Base-by-base conservation (phyloP, 2,797 vertebrate genomes). In the Enteromius mattozi region DNA sequence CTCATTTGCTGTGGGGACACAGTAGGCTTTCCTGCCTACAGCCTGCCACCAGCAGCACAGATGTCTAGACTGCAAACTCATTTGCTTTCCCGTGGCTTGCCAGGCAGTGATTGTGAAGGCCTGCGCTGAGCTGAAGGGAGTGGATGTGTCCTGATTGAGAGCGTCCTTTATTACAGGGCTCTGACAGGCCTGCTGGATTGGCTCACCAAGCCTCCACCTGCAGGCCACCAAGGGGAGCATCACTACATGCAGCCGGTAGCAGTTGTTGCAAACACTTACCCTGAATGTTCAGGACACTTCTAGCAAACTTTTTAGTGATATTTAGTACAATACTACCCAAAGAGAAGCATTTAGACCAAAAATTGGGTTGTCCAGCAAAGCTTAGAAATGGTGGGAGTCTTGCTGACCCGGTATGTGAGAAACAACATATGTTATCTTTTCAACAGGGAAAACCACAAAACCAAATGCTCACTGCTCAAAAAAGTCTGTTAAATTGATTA, bases 31-130 rank as follows among this genome's bases (percentile, higher is more conserved):
- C 86, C 88, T 91, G 92, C 92, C 85, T 90, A 89, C 87, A 90
- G 75, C 86, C 83, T 87, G 87, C 91, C 86, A 86, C 79, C 94
- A 91, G 93, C 95, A 95, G 94, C 93, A 89, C 87, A 90, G 91
- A 85, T 86, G 92, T 95, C 94, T 94, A 94, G 94, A 94, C 89
- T 87, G 90, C 91, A 89, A 88, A 88, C 94, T 95, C 93, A 94
- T 95, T 95, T 94, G 93, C 93, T 95, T 95, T 95, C 94, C 92
- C 86, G 89, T 80, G 78, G 92, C 93, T 94, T 91, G 92, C 92
- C 92, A 91, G 89, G 92, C 87, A 90, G 91, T 94, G 94, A 96
- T 95, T 95, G 94, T 92, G 81, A 89, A 90, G 91, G 91, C 92
- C 91, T 91, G 88, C 78, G 68, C 84, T 81, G 85, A 91, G 90